Percentiles rank a stretch among this genome's conserved stretches.
phyloP scores from a whole-genome alignment of 2,888 invertebrate species.

The Macrophya annulata region DNA sequence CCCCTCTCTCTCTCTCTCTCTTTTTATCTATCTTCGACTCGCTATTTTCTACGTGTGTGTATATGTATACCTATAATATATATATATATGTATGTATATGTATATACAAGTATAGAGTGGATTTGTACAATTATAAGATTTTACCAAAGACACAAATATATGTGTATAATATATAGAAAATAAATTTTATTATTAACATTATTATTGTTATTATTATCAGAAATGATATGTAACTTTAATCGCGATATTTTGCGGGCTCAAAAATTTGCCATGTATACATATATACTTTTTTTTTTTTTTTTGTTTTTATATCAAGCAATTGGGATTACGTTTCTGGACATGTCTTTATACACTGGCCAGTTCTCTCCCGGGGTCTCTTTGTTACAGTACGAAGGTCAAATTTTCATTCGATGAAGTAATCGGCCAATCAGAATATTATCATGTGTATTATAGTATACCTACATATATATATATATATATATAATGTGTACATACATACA shows the following conservation, averaged over 20 bases:
- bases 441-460: not conserved
- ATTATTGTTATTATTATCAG: too few relatives aligned
- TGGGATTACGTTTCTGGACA: not conserved
- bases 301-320: not conserved
- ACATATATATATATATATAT: not conserved
- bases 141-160: too few relatives aligned
- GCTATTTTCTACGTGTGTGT: constrained; percentile 10
- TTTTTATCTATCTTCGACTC: constrained; percentile 1
- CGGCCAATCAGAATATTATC: constrained; percentile 28
- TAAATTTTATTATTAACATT: too few relatives aligned
- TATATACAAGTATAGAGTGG: too few relatives aligned
- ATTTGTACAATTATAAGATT: not conserved
- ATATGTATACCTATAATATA: constrained; percentile 1
- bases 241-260: too few relatives aligned
- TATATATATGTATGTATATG: not conserved
- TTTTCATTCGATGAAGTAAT: constrained; percentile 38
- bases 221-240: too few relatives aligned
- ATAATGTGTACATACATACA: not conserved
- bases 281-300: not conserved
- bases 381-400: constrained; percentile 34
- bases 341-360: not conserved
- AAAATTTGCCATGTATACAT: not conserved
- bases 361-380: constrained; percentile 13
- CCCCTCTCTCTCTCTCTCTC: constrained; percentile 1
- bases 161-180: too few relatives aligned